Base-by-base conservation (phyloP, 2,113 vertebrate species). In the Cynoglossus semilaevis region DNA sequence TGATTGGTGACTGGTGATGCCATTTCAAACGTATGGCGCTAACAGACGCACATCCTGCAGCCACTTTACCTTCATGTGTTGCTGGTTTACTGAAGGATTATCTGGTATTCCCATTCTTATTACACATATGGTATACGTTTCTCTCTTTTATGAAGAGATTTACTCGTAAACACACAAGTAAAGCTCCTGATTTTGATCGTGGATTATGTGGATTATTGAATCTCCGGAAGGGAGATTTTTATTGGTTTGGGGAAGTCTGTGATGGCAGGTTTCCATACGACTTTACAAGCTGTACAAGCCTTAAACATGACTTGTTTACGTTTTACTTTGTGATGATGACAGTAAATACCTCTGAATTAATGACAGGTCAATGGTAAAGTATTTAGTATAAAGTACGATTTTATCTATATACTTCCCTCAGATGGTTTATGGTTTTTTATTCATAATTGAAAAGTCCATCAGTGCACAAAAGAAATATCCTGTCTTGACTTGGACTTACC, bases 11-110 rank as follows among this genome's bases (percentile, higher is more conserved):
- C 15, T 18, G 7, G 37, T 49, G 57, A 64, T 63, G 80, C 82
- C 70, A 70, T 50, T 64, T 63, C 38, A 68, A 70, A 72, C 79
- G 29, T 40, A 66, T 66, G 38, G 15, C 41, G 37, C 42, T 70
- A 72, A 72, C 51, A 67, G 70, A 62, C 18, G 84, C 70, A 67
- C 62, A 51, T 86, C 67, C 72, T 74, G 72, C 12, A 29, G 53
- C 46, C 34, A 57, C 18, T 9, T n/a, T 49, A 70, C 50, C 41
- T 66, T 58, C 11, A 54, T 58, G 36, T 63, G 57, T 62, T 69
- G 65, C 52, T 9, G 38, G 35, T 35, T 7, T 46, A 16, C 18
- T 44, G 64, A 51, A 46, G 14, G 13, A 73, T 70, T 34, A 62
- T 42, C 65, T 51, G 48, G 15, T 5, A 46, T 61, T 74, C 14